Percentiles rank a stretch among this genome's conserved stretches.
Evolutionary conservation across 2,797 vertebrate species (phyloP).

Genomic region (Sphenopsis melanotis): DNA sequence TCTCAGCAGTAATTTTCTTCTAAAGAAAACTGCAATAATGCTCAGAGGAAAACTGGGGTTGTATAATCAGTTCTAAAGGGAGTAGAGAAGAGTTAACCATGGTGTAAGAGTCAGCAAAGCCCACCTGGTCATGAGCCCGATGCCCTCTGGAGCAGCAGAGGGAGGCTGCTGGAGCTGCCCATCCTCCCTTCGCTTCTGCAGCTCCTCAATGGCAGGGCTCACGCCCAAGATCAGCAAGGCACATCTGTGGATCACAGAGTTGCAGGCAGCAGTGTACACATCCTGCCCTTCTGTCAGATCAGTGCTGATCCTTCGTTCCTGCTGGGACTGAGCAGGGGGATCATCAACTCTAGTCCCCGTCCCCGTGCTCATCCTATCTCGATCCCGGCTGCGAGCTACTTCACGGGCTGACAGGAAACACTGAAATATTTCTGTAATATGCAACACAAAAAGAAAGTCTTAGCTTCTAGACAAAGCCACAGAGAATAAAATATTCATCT

Average conservation of each 20-base stretch:
- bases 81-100: not conserved
- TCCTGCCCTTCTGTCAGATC: conserved; percentile 90
- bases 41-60: not conserved
- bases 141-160: conserved; percentile 77
- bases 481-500: conserved; percentile 54
- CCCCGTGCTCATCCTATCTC: conserved; percentile 84
- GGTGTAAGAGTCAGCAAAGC: not conserved
- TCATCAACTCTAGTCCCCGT: conserved; percentile 82
- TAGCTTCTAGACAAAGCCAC: conserved; percentile 69
- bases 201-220: conserved; percentile 86
- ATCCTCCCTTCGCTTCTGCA: conserved; percentile 82
- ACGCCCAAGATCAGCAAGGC: conserved; percentile 90
- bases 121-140: conserved; percentile 93
- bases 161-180: conserved; percentile 76
- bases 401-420: conserved; percentile 99
- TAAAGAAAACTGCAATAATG: not conserved
- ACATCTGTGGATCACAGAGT: conserved; percentile 95
- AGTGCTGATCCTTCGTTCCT: conserved; percentile 83
- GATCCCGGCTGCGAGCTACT: conserved; percentile 89
- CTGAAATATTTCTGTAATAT: conserved; percentile 98
- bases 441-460: conserved; percentile 78
- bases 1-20: not conserved
- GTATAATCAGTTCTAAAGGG: not conserved
- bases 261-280: conserved; percentile 94
- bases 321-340: conserved; percentile 79